Conservation (phyloP, 2,888 invertebrate genomes). For the Calameuta filiformis region DNA sequence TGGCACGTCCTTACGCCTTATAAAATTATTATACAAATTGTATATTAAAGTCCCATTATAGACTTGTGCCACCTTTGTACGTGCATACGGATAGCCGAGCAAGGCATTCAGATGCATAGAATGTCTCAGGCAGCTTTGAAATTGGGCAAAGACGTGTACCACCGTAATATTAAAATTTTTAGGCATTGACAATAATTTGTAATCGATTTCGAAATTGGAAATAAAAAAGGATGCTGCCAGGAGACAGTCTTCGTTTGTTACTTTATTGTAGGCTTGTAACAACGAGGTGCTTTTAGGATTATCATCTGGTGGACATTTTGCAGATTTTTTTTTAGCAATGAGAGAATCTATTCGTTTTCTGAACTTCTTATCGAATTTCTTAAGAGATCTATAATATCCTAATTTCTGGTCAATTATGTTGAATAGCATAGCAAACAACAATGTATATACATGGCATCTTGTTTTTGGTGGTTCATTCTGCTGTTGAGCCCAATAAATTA, state of each 20-base stretch:
- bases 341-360: constrained; percentile 36
- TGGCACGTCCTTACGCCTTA: constrained; percentile 69
- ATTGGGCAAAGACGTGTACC: constrained; percentile 75
- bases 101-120: constrained; percentile 74
- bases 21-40: constrained; percentile 75
- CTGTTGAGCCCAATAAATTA: constrained; percentile 72
- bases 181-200: constrained; percentile 68
- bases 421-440: constrained; percentile 71
- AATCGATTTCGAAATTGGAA: constrained; percentile 71
- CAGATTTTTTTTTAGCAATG: constrained; percentile 5
- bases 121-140: constrained; percentile 74
- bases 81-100: constrained; percentile 71
- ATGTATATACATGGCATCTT: constrained; percentile 69
- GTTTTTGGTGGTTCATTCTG: constrained; percentile 63
- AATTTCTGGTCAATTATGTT: constrained; percentile 71
- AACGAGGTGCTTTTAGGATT: constrained; percentile 55
- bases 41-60: constrained; percentile 83
- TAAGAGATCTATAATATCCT: constrained; percentile 69
- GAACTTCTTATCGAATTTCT: constrained; percentile 68
- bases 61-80: constrained; percentile 71
- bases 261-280: constrained; percentile 66
- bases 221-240: constrained; percentile 71
- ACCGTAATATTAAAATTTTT: constrained; percentile 70
- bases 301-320: constrained; percentile 14
- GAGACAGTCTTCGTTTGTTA: constrained; percentile 71